A percentile compares a stretch with the other conserved stretches of the same genome.
Conservation (phyloP, 2,113 vertebrate genomes). For the Oncorhynchus keta region DNA sequence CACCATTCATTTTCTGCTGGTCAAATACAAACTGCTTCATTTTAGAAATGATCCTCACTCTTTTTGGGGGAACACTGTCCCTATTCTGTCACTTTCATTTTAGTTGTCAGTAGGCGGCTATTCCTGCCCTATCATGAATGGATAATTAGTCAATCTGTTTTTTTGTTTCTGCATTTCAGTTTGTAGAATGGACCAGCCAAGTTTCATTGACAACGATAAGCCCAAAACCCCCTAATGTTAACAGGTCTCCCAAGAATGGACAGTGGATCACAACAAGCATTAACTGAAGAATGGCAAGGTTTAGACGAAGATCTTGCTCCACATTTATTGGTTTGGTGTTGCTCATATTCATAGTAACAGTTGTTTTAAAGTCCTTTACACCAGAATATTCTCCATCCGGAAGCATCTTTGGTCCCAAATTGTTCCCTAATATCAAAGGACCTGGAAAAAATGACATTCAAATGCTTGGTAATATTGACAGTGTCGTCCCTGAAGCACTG, state of each 20-base stretch:
- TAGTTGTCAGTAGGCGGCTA: neutral
- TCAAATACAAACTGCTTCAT: no score
- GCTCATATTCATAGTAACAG: constrained; percentile 82
- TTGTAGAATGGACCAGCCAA: neutral
- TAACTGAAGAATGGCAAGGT: constrained; percentile 84
- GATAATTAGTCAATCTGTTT: no score
- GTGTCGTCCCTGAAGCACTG: constrained; percentile 41
- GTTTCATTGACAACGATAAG: neutral
- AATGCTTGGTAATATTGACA: constrained; percentile 24
- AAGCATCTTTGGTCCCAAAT: constrained; percentile 73
- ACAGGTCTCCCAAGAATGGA: constrained; percentile 38
- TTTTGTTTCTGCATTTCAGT: neutral
- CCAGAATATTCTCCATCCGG: constrained; percentile 79
- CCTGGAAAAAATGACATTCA: constrained; percentile 54
- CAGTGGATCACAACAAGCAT: constrained; percentile 21
- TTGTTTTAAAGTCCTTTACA: constrained; percentile 83
- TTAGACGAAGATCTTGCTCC: constrained; percentile 86
- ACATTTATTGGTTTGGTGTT: constrained; percentile 80
- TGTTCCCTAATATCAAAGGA: constrained; percentile 71
- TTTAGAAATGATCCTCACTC: no score
- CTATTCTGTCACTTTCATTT: neutral
- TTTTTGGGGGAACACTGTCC: no score
- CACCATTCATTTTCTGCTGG: no score
- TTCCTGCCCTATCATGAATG: neutral
- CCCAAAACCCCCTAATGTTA: neutral